A percentile compares a stretch with the other conserved stretches of the same genome.
phyloP scores from a whole-genome alignment of 2,888 invertebrate species.

The Cartodere bifasciata region DNA sequence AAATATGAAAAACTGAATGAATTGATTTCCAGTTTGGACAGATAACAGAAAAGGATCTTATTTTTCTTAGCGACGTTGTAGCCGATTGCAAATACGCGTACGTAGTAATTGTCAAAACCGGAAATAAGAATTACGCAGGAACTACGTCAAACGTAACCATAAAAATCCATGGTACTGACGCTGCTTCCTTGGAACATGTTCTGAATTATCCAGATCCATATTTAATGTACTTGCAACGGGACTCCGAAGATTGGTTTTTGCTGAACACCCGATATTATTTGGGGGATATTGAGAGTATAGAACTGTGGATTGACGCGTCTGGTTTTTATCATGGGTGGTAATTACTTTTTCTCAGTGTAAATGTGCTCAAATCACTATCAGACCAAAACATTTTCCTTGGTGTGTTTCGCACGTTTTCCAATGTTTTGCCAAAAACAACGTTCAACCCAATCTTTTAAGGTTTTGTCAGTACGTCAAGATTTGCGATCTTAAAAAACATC shows the following conservation, averaged over 20 bases:
- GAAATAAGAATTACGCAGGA: constrained; percentile 9
- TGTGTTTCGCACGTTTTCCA: too few species aligned
- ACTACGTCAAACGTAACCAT: constrained; percentile 13
- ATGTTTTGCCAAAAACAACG: too few species aligned
- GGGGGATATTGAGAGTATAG: constrained; percentile 20
- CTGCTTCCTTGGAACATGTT: constrained; percentile 19
- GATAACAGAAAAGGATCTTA: constrained; percentile 8
- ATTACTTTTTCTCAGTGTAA: not conserved
- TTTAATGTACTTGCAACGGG: constrained; percentile 18
- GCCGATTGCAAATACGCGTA: constrained; percentile 10
- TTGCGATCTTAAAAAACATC: constrained; percentile 20
- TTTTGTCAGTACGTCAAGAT: constrained; percentile 19
- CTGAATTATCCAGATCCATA: constrained; percentile 26
- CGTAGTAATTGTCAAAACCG: constrained; percentile 12
- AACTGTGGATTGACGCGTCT: constrained; percentile 22
- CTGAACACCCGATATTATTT: constrained; percentile 19
- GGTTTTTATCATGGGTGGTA: constrained; percentile 23
- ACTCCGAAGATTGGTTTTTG: constrained; percentile 22
- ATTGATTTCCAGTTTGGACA: too few species aligned
- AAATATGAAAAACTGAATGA: too few species aligned
- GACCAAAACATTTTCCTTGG: too few species aligned
- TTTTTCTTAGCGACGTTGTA: constrained; percentile 9
- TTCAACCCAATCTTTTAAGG: constrained; percentile 13
- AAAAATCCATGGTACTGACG: constrained; percentile 4
- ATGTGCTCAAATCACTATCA: too few species aligned